phyloP scores from a whole-genome alignment of 2,113 vertebrate genomes.

The Pachypanchax playfairii region DNA sequence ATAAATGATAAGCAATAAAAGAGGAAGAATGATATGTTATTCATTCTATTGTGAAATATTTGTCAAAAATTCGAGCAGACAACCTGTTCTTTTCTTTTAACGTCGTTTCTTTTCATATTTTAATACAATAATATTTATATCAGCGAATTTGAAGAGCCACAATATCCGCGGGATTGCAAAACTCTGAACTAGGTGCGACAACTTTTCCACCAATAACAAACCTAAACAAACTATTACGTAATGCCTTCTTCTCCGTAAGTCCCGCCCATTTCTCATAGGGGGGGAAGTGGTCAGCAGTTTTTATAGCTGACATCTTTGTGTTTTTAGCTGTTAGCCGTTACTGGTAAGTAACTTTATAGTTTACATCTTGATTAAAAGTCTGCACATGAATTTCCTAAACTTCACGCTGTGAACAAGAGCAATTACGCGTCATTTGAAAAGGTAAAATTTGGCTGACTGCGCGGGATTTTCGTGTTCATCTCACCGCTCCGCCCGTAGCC shows the following conservation, averaged over 20 bases:
- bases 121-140: too few relatives aligned
- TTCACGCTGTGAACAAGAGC: conserved; percentile 56
- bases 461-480: conserved; percentile 25
- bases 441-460: conserved; percentile 58
- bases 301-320: conserved; percentile 69
- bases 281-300: conserved; percentile 67
- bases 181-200: conserved; percentile 16
- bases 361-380: conserved; percentile 30
- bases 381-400: conserved; percentile 40
- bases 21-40: too few relatives aligned
- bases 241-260: conserved; percentile 32
- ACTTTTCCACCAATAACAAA: conserved; percentile 70
- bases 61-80: too few relatives aligned
- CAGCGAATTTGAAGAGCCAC: not conserved
- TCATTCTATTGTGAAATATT: too few relatives aligned
- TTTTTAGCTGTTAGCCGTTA: conserved; percentile 68
- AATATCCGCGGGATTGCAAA: not conserved
- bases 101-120: not conserved
- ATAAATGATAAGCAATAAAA: too few relatives aligned
- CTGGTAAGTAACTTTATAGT: conserved; percentile 58
- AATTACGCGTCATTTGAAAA: conserved; percentile 51
- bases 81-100: too few relatives aligned
- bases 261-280: conserved; percentile 72
- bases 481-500: conserved; percentile 43
- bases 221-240: conserved; percentile 55